Conservation (phyloP, 2,888 invertebrate species). For the Hoplodrina blanda region DNA sequence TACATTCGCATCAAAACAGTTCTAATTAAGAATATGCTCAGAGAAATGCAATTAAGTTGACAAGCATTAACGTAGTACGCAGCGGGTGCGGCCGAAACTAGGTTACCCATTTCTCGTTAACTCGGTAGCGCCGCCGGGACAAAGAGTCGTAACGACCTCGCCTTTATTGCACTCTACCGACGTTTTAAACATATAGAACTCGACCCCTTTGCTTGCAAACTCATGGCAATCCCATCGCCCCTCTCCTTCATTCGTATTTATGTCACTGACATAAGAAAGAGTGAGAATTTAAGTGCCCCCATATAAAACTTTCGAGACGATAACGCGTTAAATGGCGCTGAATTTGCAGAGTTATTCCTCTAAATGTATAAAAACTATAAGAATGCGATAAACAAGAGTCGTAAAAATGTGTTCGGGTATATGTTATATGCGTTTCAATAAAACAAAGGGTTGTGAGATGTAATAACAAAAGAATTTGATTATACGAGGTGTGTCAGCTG, state of each 20-base stretch:
- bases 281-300: constrained; percentile 60
- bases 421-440: constrained; percentile 32
- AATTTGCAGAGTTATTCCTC: constrained; percentile 66
- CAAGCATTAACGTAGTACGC: constrained; percentile 74
- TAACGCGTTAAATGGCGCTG: constrained; percentile 61
- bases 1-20: constrained; percentile 33
- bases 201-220: constrained; percentile 77
- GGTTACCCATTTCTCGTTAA: constrained; percentile 87
- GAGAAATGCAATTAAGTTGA: constrained; percentile 83
- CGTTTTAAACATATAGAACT: constrained; percentile 76
- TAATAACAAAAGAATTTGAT: constrained; percentile 55
- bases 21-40: constrained; percentile 63
- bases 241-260: constrained; percentile 67
- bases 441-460: constrained; percentile 51
- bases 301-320: constrained; percentile 68
- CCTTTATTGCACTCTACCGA: constrained; percentile 72
- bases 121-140: constrained; percentile 66
- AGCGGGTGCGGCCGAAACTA: constrained; percentile 85
- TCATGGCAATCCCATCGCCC: constrained; percentile 66
- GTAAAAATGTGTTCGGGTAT: constrained; percentile 39
- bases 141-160: constrained; percentile 76
- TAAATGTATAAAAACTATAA: constrained; percentile 42
- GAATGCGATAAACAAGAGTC: constrained; percentile 42
- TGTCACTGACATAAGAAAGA: constrained; percentile 63
- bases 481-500: constrained; percentile 29